Evolutionary conservation across 2,797 vertebrate species (phyloP), one percentile per base, ranked within the genome.

Genomic region (Anabacerthia variegaticeps): DNA sequence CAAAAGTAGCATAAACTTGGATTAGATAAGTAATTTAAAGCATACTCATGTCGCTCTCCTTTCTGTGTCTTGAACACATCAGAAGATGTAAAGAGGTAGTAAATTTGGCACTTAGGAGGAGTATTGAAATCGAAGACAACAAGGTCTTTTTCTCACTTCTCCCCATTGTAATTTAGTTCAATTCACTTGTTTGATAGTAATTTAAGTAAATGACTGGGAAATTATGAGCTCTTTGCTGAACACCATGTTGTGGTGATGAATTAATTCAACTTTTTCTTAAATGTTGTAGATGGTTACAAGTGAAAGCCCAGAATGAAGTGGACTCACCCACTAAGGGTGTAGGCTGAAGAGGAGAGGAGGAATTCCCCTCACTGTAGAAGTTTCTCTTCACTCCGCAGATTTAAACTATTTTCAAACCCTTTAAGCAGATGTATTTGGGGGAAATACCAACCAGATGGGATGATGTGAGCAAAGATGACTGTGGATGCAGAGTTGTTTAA

Each of bases 211-310:
- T 88, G 73, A 49, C 69, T 72, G 32, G 54, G 67, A 91, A 93
- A 86, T 75, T 55, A 86, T 30, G 54, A 84, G 43, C 39, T 80
- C 28, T 58, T 84, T 86, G 39, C 73, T 72, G 36, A 55, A 66
- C 28, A 71, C 16, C 46, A 66, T 78, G 43, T 66, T 88, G 58
- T 43, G 73, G 85, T 74, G 72, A 93, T 28, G 36, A 75, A 91
- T 78, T 72, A 22, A 84, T 85, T 88, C 69, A 73, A 27, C 46
- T 81, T 85, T 80, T 91, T 88, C 58, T 83, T 77, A 68, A 88
- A 83, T 95, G 82, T 89, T 76, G 79, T 71, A 84, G 71, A 54
- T 74, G 72, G 52, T 76, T 94, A 82, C 63, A 85, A 83, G 79
- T 14, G 61, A 46, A 49, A 92, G 27, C 54, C 32, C 54, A 68